A percentile compares a stretch with the other conserved stretches of the same genome.
These are phyloP conservation scores for Xerus rutilus DNA, from an alignment of 2,797 vertebrate genomes.

Conservation along the genomic window DNA sequence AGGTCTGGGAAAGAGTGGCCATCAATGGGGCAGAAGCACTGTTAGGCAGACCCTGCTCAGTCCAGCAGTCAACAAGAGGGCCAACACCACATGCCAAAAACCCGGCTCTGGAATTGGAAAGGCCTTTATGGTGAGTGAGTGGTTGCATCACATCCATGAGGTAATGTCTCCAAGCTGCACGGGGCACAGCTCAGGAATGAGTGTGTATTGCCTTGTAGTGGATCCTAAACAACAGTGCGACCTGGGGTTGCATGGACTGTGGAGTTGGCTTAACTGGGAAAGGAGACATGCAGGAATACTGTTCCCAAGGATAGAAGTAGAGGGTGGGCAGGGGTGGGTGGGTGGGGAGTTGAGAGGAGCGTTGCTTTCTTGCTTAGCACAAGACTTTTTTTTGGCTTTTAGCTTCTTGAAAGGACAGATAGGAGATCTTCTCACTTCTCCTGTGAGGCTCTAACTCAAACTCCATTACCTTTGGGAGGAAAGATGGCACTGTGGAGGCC, in stretches of 20 bases:
- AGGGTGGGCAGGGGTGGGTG: neutral
- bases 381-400: neutral
- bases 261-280: neutral
- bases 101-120: neutral
- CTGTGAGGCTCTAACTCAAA: neutral
- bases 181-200: neutral
- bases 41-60: neutral
- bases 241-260: neutral
- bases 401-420: neutral
- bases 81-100: neutral
- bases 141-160: constrained; percentile 54
- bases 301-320: neutral
- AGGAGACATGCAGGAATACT: neutral
- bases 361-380: neutral
- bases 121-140: constrained; percentile 59
- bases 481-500: neutral
- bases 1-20: neutral
- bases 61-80: neutral
- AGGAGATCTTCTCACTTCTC: neutral
- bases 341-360: neutral
- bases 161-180: constrained; percentile 29
- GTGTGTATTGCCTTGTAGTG: neutral
- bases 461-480: neutral
- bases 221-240: neutral
- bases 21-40: neutral